These are phyloP conservation scores for Stomatorhinus ivindoensis DNA, from an alignment of 2,113 vertebrate genomes.

Conservation along the genomic window DNA sequence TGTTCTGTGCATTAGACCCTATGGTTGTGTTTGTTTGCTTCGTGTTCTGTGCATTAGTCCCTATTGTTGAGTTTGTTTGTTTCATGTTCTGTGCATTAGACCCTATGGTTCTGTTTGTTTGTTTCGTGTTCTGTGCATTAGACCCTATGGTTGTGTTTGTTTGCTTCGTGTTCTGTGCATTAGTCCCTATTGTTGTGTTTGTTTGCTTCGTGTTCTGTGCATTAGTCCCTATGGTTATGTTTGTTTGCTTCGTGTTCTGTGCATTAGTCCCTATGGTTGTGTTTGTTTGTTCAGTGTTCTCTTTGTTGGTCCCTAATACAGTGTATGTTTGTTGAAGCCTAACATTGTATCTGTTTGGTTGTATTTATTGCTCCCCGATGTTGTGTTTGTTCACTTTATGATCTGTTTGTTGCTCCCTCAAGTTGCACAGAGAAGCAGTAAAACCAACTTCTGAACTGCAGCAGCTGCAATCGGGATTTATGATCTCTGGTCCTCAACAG, in stretches of 20 bases:
- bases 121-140: neutral
- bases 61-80: neutral
- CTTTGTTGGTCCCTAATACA: neutral
- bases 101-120: neutral
- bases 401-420: neutral
- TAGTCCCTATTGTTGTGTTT: neutral
- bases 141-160: neutral
- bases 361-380: neutral
- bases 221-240: neutral
- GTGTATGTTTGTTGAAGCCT: neutral
- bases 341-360: constrained; percentile 4
- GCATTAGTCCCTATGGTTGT: neutral
- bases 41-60: neutral
- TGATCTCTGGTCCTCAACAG: neutral
- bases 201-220: neutral
- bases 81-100: neutral
- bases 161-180: neutral
- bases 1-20: no score
- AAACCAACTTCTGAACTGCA: neutral
- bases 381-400: neutral
- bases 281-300: neutral
- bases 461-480: neutral
- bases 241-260: neutral
- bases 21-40: neutral
- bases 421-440: neutral